Evolutionary conservation across 2,113 vertebrate species (phyloP), one percentile per base, ranked within the genome.

Genomic region (Mellivora capensis): DNA sequence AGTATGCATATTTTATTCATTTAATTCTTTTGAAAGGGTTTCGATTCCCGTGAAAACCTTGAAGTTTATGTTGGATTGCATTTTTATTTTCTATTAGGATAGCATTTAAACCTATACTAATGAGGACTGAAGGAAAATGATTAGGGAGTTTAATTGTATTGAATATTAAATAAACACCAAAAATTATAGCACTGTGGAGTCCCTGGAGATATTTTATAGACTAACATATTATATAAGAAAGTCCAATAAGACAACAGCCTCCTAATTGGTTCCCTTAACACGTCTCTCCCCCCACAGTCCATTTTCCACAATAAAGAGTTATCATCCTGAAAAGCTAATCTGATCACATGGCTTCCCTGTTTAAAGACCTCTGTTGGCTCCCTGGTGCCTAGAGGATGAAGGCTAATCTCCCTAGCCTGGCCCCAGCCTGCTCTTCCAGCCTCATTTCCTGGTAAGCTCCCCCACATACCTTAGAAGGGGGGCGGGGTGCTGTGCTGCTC

Each of bases 41-140:
- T 39, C 61, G 20, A 52, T 76, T 67, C 27, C 15, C 13, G 15
- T 12, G 61, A 79, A 62, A 31, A 82, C 83, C 84, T 92, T 47
- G 3, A 83, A 59, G 44, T 71, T 76, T 61, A 54, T 37, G 21
- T 91, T 76, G n/a, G 47, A 20, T 14, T 47, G 17, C 89, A n/a
- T 76, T 69, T 95, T 80, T 71, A 69, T 87, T 87, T 91, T 94
- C 72, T 94, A 2, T 77, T 84, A 85, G 67, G 42, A 57, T n/a
- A 87, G 10, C 11, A 29, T 89, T 93, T 84, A 47, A 93, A 49
- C 18, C 15, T 57, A 44, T 13, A 42, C 18, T 71, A 72, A 39
- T 20, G 64, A 91, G 47, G 37, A 91, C 1, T 34, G 23, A 69
- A 91, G 39, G 42, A 52, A 57, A 89, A 76, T 21, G 71, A n/a